These are phyloP conservation scores for Dione vanillae DNA, from an alignment of 2,888 invertebrate genomes.

Conservation along the genomic window DNA sequence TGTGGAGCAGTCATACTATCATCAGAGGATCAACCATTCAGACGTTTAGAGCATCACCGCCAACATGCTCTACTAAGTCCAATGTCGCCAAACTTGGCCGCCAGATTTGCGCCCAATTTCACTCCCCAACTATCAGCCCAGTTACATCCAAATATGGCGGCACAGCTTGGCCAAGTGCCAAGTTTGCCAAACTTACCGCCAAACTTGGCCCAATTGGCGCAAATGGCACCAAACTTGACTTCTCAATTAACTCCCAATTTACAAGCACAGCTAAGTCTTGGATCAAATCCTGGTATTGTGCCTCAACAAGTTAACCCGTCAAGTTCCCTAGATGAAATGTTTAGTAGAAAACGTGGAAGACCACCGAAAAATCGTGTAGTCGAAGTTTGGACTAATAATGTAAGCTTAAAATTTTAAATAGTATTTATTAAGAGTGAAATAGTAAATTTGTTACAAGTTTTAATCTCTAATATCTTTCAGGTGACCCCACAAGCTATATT, in stretches of 20 bases:
- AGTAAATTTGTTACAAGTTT: too few relatives aligned
- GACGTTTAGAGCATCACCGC: slow-evolving; percentile 92
- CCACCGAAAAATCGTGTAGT: slow-evolving; percentile 98
- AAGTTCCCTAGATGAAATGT: slow-evolving; percentile 94
- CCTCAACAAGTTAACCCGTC: slow-evolving; percentile 80
- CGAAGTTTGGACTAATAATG: slow-evolving; percentile 94
- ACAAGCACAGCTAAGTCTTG: slow-evolving; percentile 74
- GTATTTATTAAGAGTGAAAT: neutral
- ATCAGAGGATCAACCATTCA: slow-evolving; percentile 90
- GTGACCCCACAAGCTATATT: slow-evolving; percentile 95
- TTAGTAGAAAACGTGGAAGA: slow-evolving; percentile 95
- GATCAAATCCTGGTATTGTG: slow-evolving; percentile 67
- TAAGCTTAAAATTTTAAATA: slow-evolving; percentile 72
- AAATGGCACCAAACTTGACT: slow-evolving; percentile 76
- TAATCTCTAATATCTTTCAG: slow-evolving; percentile 55
- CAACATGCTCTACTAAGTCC: slow-evolving; percentile 91
- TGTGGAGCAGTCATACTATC: slow-evolving; percentile 91
- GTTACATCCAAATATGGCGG: slow-evolving; percentile 79
- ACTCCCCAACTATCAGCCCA: slow-evolving; percentile 78
- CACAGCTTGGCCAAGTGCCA: slow-evolving; percentile 77
- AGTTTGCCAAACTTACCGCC: slow-evolving; percentile 72
- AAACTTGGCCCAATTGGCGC: slow-evolving; percentile 76
- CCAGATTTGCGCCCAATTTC: slow-evolving; percentile 84
- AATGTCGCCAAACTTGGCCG: slow-evolving; percentile 83
- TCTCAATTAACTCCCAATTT: slow-evolving; percentile 75